Evolutionary conservation across 2,113 vertebrate species (phyloP).

Genomic region (Ciconia boyciana): DNA sequence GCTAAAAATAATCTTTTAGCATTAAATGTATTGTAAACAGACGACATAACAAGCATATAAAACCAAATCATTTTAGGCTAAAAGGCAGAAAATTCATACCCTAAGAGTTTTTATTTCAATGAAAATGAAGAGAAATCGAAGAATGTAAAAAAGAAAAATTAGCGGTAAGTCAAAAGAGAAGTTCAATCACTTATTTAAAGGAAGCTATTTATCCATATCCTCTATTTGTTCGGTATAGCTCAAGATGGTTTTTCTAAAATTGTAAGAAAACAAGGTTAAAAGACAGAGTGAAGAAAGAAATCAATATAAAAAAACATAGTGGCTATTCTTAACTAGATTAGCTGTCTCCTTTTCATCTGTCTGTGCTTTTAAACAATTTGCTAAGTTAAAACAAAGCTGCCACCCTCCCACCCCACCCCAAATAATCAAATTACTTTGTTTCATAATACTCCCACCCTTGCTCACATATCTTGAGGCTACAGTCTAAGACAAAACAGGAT

Average conservation of each 20-base stretch:
- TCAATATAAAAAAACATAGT: background rate
- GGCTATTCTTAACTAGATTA: slow-evolving; percentile 30
- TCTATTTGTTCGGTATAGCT: background rate
- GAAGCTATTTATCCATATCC: background rate
- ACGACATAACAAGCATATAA: background rate
- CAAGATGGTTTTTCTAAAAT: background rate
- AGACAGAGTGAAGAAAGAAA: slow-evolving; percentile 7
- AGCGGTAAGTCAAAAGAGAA: background rate
- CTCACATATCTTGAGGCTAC: background rate
- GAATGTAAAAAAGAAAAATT: background rate
- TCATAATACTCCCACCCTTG: slow-evolving; percentile 34
- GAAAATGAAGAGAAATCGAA: background rate
- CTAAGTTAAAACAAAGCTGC: slow-evolving; percentile 39
- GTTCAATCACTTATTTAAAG: background rate
- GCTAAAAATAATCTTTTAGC: slow-evolving; percentile 54
- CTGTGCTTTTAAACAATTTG: slow-evolving; percentile 56
- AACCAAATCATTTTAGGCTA: background rate
- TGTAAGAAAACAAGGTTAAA: slow-evolving; percentile 26
- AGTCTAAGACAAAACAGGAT: background rate
- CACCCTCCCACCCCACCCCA: background rate
- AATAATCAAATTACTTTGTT: slow-evolving; percentile 49
- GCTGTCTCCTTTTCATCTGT: slow-evolving; percentile 18
- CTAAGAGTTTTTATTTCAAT: background rate
- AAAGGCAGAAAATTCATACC: background rate
- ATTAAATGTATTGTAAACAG: slow-evolving; percentile 52